Evolutionary conservation across 2,797 vertebrate genomes (phyloP).

Genomic region (Enteromius mattozi): DNA sequence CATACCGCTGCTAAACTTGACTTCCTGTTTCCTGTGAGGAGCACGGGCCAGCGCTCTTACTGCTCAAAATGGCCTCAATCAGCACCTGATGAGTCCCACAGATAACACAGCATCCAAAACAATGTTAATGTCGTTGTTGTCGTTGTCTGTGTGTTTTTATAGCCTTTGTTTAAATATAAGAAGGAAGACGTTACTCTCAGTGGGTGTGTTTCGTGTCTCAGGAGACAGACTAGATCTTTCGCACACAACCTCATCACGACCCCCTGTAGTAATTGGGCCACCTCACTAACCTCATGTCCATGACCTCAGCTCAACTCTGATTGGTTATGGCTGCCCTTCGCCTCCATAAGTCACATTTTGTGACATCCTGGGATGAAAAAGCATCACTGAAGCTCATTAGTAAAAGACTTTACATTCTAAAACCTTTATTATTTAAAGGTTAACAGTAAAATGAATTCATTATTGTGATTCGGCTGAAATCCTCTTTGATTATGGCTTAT

Average conservation of each 20-base stretch:
- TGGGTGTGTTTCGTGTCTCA: conserved; percentile 55
- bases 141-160: conserved; percentile 45
- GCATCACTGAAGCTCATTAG: conserved; percentile 21
- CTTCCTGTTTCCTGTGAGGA: conserved; percentile 83
- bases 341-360: conserved; percentile 8
- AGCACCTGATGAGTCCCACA: conserved; percentile 70
- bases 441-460: background rate
- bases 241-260: conserved; percentile 22
- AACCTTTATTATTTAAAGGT: background rate
- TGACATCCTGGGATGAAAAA: conserved; percentile 18
- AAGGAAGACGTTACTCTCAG: conserved; percentile 16
- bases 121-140: conserved; percentile 33
- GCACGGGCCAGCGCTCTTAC: conserved; percentile 75
- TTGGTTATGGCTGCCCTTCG: conserved; percentile 2
- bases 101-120: conserved; percentile 64
- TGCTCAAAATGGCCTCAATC: conserved; percentile 72
- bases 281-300: conserved; percentile 51
- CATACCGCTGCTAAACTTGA: conserved; percentile 75
- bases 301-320: conserved; percentile 7
- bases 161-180: conserved; percentile 51
- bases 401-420: background rate
- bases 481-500: background rate
- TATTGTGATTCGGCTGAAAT: background rate
- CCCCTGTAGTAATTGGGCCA: conserved; percentile 2
- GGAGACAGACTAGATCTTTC: conserved; percentile 29